A percentile compares a stretch with the other conserved stretches of the same genome.
phyloP scores from a whole-genome alignment of 2,888 invertebrate species.

The Lasioglossum lativentre region DNA sequence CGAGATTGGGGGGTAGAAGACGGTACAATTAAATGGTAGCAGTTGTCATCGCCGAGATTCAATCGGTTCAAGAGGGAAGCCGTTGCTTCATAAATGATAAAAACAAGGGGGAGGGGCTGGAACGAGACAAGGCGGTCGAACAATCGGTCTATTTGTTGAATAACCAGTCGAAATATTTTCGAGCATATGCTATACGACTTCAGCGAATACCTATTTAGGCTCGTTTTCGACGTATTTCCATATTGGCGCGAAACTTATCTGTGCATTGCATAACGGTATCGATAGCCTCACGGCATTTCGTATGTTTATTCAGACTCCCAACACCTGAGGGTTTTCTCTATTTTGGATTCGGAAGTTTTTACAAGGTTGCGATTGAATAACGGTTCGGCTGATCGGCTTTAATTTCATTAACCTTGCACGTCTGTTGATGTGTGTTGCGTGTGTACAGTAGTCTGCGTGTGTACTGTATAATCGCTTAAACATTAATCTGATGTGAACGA shows the following conservation, averaged over 20 bases:
- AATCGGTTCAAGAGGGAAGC: conserved; percentile 33
- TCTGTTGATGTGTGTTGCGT: conserved; percentile 7
- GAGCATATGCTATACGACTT: conserved; percentile 33
- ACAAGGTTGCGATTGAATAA: conserved; percentile 51
- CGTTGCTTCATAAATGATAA: conserved; percentile 32
- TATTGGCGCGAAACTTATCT: conserved; percentile 52
- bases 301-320: neutral
- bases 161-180: conserved; percentile 40
- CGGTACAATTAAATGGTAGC: conserved; percentile 46
- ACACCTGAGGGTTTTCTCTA: conserved; percentile 17
- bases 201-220: neutral
- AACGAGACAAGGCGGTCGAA: neutral
- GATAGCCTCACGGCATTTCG: conserved; percentile 21
- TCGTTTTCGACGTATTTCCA: conserved; percentile 16
- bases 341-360: conserved; percentile 25
- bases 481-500: neutral
- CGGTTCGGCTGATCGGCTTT: conserved; percentile 28
- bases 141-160: conserved; percentile 19
- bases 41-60: conserved; percentile 48
- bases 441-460: neutral
- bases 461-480: conserved; percentile 11
- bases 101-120: conserved; percentile 13
- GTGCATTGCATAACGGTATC: conserved; percentile 47
- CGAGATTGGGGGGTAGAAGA: conserved; percentile 40
- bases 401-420: conserved; percentile 51